These are phyloP conservation scores for Reinhardtius hippoglossoides DNA, from an alignment of 2,113 vertebrate species.

Conservation along the genomic window DNA sequence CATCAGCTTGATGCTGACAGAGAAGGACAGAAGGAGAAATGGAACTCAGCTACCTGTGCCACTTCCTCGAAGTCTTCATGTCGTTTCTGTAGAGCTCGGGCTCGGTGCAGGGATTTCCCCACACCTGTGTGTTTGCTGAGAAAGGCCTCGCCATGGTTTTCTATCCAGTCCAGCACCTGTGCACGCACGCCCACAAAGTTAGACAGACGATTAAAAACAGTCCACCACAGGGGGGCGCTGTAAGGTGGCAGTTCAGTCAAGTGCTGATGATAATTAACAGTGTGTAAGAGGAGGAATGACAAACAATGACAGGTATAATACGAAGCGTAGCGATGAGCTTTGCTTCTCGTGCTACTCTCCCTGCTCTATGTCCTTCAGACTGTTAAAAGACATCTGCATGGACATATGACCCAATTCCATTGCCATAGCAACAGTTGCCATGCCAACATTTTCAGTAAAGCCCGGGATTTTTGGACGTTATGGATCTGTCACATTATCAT, in stretches of 20 bases:
- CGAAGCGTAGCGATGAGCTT: constrained; percentile 11
- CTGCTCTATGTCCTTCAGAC: constrained; percentile 37
- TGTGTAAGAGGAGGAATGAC: neutral
- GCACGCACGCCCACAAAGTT: neutral
- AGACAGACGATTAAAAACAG: neutral
- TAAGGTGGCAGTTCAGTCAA: neutral
- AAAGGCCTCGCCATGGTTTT: constrained; percentile 98
- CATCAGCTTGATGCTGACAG: neutral
- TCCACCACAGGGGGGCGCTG: constrained; percentile 48
- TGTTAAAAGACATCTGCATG: constrained; percentile 63
- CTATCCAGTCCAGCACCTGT: constrained; percentile 98
- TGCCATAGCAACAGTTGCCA: constrained; percentile 73
- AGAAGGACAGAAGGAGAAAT: constrained; percentile 2
- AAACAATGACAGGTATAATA: constrained; percentile 1
- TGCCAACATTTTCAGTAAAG: constrained; percentile 58
- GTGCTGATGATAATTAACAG: neutral
- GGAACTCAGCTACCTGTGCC: constrained; percentile 87
- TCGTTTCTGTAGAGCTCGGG: constrained; percentile 96
- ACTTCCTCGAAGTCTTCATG: constrained; percentile 99
- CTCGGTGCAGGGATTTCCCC: constrained; percentile 96
- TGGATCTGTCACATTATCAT: constrained; percentile 21
- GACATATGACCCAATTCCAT: constrained; percentile 75
- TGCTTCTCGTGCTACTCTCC: constrained; percentile 27
- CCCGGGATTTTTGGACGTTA: constrained; percentile 46
- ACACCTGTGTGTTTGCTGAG: constrained; percentile 98